Conservation (phyloP, 2,888 invertebrate species). For the Myathropa florea region DNA sequence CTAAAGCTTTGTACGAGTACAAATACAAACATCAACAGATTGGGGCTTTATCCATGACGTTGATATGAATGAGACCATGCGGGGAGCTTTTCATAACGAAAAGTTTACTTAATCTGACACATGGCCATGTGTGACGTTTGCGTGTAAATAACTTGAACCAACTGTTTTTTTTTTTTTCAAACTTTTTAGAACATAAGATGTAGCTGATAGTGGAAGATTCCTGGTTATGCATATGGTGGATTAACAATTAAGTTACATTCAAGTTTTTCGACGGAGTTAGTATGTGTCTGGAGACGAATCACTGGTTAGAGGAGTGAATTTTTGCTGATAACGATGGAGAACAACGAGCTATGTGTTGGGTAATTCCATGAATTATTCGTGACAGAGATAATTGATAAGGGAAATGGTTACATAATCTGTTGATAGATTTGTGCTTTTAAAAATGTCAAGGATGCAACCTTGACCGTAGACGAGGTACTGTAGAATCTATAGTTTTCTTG, state of each 20-base stretch:
- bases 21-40: slow-evolving; percentile 19
- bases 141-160: not conserved
- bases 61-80: not conserved
- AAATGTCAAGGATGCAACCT: slow-evolving; percentile 12
- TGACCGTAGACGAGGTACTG: not conserved
- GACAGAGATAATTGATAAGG: not conserved
- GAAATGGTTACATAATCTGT: not conserved
- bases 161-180: not conserved
- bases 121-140: slow-evolving; percentile 9
- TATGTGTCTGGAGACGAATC: not conserved
- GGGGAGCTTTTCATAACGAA: not conserved
- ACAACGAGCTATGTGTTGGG: not conserved
- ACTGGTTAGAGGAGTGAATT: not conserved
- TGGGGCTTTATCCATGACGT: slow-evolving; percentile 45
- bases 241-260: not conserved
- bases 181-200: not conserved
- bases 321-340: not conserved
- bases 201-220: not conserved
- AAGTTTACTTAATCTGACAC: not conserved
- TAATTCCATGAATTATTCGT: not conserved
- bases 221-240: not conserved
- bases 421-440: not conserved
- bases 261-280: not conserved
- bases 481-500: no score
- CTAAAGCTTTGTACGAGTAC: slow-evolving; percentile 20